phyloP scores from a whole-genome alignment of 2,797 vertebrate genomes.

The Cynopterus sphinx region DNA sequence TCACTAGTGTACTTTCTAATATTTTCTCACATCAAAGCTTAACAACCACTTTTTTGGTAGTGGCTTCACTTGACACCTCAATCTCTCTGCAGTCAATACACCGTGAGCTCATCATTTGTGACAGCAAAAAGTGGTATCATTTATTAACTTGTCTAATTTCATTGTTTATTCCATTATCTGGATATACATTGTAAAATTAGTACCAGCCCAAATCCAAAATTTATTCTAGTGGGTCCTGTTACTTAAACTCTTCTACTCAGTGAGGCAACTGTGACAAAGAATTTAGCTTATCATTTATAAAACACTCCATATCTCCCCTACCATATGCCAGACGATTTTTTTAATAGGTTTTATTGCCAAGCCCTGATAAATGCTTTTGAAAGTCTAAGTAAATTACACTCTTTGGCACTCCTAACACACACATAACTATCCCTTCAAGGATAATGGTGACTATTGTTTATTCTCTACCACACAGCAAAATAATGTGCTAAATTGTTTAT shows the following conservation, averaged over 20 bases:
- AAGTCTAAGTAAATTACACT: conserved; percentile 35
- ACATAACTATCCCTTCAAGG: conserved; percentile 18
- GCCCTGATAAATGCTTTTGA: neutral
- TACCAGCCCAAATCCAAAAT: conserved; percentile 22
- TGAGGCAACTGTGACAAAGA: conserved; percentile 15
- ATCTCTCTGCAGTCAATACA: neutral
- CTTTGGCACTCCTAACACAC: neutral
- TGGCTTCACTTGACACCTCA: neutral
- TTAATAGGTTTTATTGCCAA: conserved; percentile 49
- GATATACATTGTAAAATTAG: neutral
- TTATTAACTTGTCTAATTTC: conserved; percentile 48
- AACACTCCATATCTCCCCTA: neutral
- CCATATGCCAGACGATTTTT: conserved; percentile 19
- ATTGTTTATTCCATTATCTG: conserved; percentile 29
- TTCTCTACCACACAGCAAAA: conserved; percentile 28
- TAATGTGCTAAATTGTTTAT: neutral
- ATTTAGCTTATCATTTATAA: conserved; percentile 32
- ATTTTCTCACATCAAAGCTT: conserved; percentile 32
- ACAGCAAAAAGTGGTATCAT: conserved; percentile 19
- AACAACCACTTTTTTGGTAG: neutral
- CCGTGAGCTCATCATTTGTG: neutral
- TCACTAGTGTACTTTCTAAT: neutral
- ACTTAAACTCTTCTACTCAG: neutral
- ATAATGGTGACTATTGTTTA: conserved; percentile 23
- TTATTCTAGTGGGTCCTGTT: neutral